Evolutionary conservation across 2,888 invertebrate genomes (phyloP).

Genomic region (Andrena bicolor): DNA sequence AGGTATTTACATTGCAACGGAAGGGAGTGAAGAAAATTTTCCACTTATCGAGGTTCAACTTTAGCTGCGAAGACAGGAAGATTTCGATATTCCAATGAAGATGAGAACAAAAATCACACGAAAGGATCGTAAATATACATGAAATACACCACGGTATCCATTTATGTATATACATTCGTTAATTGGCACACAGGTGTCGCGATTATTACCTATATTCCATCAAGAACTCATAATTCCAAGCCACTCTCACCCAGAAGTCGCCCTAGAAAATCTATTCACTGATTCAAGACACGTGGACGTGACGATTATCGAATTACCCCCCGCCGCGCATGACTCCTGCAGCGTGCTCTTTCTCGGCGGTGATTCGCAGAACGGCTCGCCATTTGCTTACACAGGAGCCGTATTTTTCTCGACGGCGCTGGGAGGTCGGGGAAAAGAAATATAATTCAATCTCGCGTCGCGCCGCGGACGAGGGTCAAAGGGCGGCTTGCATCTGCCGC

Average conservation of each 20-base stretch:
- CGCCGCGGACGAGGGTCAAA: conserved; percentile 41
- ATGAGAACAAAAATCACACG: no score
- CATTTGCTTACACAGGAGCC: conserved; percentile 24
- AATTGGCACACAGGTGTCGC: no score
- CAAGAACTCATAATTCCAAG: not conserved
- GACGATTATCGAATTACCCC: conserved; percentile 36
- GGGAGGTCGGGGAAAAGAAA: conserved; percentile 30
- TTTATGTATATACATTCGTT: no score
- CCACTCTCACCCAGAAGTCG: not conserved
- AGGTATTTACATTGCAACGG: no score
- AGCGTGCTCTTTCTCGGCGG: conserved; percentile 15
- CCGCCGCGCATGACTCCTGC: conserved; percentile 12
- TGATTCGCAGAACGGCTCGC: conserved; percentile 24
- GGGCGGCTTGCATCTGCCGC: conserved; percentile 36
- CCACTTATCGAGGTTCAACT: no score
- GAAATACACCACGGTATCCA: no score
- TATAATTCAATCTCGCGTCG: conserved; percentile 65
- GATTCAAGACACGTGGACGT: conserved; percentile 2
- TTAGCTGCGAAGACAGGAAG: no score
- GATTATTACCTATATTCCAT: not conserved
- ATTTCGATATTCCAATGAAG: no score
- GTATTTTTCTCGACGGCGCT: conserved; percentile 30
- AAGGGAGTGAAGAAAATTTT: no score
- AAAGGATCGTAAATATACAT: no score
- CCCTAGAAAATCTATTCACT: not conserved